These are phyloP conservation scores for Kradibia gibbosae DNA, from an alignment of 1,140 invertebrate genomes.

Conservation along the genomic window DNA sequence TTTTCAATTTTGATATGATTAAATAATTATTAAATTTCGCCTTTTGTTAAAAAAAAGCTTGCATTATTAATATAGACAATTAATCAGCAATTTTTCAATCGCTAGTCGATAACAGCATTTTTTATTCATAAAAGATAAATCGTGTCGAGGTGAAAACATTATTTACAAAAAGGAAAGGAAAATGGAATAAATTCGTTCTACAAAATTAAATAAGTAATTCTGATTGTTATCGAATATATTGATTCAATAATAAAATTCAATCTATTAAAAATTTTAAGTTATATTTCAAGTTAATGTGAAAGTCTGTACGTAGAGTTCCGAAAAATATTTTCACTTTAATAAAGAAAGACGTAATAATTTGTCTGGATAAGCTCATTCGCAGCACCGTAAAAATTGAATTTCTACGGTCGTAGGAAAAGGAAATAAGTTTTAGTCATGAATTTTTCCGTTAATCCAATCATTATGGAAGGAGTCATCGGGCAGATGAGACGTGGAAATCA, in stretches of 20 bases:
- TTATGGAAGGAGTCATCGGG: neutral
- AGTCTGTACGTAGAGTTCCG: neutral
- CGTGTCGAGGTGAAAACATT: neutral
- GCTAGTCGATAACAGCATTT: neutral
- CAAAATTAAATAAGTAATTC: neutral
- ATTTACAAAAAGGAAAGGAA: neutral
- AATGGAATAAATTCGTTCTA: neutral
- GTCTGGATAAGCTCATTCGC: neutral
- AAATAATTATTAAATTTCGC: too few species aligned
- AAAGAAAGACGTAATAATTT: neutral
- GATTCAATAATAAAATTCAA: neutral
- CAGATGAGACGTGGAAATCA: neutral
- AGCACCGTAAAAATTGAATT: neutral
- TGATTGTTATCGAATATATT: neutral
- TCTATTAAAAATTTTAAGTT: neutral
- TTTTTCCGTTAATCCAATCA: neutral
- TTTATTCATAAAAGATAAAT: neutral
- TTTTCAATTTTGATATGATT: too few species aligned
- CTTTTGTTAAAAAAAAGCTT: too few species aligned
- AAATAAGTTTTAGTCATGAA: neutral
- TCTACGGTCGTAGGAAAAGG: neutral
- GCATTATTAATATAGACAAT: too few species aligned
- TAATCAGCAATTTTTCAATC: too few species aligned
- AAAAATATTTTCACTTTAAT: slow-evolving; percentile 2
- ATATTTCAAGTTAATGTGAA: neutral